A percentile compares a stretch with the other conserved stretches of the same genome.
Conservation (phyloP, 2,113 vertebrate species). For the Hippopotamus amphibius region DNA sequence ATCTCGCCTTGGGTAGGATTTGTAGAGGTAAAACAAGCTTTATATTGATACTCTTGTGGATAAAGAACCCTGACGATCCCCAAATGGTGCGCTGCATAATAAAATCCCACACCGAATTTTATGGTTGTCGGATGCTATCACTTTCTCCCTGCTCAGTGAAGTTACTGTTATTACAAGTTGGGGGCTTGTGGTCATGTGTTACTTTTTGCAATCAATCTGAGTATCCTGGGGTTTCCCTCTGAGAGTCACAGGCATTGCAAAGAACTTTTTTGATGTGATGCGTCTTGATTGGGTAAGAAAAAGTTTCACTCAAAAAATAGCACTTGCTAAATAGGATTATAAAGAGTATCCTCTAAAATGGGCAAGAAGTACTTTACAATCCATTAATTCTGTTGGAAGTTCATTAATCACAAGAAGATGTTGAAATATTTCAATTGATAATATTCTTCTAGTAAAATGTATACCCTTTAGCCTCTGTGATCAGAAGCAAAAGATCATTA, state of each 20-base stretch:
- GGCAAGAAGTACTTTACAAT: background rate
- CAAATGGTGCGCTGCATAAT: background rate
- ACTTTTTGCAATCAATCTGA: constrained; percentile 43
- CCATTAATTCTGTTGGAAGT: background rate
- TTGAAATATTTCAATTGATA: constrained; percentile 30
- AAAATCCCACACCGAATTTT: constrained; percentile 51
- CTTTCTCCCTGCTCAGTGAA: background rate
- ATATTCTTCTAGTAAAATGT: background rate
- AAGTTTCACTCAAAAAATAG: background rate
- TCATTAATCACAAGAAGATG: background rate
- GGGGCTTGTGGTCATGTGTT: background rate
- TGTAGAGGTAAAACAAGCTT: constrained; percentile 8
- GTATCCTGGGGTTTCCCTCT: background rate
- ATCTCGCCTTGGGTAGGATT: constrained; percentile 13
- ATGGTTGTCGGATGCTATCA: background rate
- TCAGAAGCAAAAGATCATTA: constrained; percentile 22
- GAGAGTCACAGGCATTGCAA: background rate
- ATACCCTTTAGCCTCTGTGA: background rate
- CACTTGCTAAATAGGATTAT: background rate
- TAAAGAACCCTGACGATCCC: constrained; percentile 34
- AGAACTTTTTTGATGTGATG: background rate
- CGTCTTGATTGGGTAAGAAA: background rate
- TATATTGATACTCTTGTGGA: background rate
- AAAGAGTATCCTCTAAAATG: background rate
- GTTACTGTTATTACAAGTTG: background rate